Evolutionary conservation across 2,113 vertebrate species (phyloP), one percentile per base, ranked within the genome.

Genomic region (Chaetura pelagica): DNA sequence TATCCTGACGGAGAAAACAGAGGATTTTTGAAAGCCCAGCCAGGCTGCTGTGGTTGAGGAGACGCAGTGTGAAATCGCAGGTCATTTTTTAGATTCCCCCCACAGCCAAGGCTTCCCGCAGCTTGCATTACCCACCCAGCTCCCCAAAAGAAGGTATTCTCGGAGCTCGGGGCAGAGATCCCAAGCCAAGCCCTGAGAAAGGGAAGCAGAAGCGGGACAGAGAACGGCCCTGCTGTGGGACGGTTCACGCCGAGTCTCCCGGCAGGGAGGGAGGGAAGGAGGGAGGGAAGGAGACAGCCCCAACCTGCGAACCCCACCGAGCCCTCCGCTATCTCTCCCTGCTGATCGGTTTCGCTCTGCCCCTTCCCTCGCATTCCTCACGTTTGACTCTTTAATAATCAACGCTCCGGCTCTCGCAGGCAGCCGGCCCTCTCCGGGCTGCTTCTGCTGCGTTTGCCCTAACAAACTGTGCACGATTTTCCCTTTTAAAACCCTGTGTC

Each of bases 1-100:
- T 66, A 26, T 86, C 79, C 68, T 32, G 90, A 59, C 17, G 18
- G 63, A 63, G 55, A 59, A 93, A 77, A 96, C 83, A 95, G 93
- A 93, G 64, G 72, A 26, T 34, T 77, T 73, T 73, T 94, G 5
- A 48, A 86, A 92, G 92, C 55, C 64, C 79, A 7, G 76, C 9
- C 85, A 23, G 55, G 68, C 83, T 94, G 94, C 82, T 46, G 69
- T 27, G 75, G 71, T 8, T 62, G 92, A 71, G 81, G 86, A 71
- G 88, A 42, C 2, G 52, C 90, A 29, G 72, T 42, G 90, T 55
- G 90, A 80, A 86, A 86, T 66, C 19, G 34, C 55, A 27, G 62
- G 58, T 48, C 74, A 7, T 3, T 49, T 48, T 48, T 44, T 7
- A 44, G 66, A 32, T 6, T 54, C 8, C 49, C 79, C 32, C 61